Percentiles rank a stretch among this genome's conserved stretches.
Conservation (phyloP, 2,888 invertebrate species). For the Clanis bilineata region DNA sequence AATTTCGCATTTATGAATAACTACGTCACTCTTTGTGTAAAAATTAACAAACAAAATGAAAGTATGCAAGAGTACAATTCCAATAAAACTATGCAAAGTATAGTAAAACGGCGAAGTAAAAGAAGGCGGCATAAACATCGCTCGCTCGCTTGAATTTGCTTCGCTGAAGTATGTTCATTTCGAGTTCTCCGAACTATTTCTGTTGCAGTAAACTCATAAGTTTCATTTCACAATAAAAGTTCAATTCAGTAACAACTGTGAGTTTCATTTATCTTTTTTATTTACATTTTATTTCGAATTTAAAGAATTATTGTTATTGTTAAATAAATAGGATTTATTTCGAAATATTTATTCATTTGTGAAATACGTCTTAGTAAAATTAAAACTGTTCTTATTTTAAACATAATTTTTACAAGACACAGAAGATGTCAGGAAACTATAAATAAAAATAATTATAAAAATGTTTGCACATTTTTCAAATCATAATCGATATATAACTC, state of each 20-base stretch:
- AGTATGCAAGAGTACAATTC: neutral
- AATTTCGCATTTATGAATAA: too few species aligned
- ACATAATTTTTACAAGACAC: too few species aligned
- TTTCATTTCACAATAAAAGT: slow-evolving; percentile 27
- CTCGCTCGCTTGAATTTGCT: neutral
- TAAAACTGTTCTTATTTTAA: too few species aligned
- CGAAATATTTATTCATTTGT: too few species aligned
- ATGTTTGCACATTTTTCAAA: neutral
- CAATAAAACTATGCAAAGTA: neutral
- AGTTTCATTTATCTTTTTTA: slow-evolving; percentile 23
- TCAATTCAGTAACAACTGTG: slow-evolving; percentile 31
- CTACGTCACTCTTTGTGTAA: too few species aligned
- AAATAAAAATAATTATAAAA: too few species aligned
- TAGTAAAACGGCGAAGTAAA: neutral
- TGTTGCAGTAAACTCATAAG: slow-evolving; percentile 29
- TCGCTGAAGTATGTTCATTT: slow-evolving; percentile 1
- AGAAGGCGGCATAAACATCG: neutral
- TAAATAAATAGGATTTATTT: too few species aligned
- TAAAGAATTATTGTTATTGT: too few species aligned
- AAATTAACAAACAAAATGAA: too few species aligned
- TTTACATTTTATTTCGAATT: neutral
- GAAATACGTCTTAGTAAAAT: too few species aligned
- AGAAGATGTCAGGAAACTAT: too few species aligned
- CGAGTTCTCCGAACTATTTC: slow-evolving; percentile 16
- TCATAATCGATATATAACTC: neutral